Conservation (phyloP, 2,797 vertebrate species). For the Dendrocincla fuliginosa region DNA sequence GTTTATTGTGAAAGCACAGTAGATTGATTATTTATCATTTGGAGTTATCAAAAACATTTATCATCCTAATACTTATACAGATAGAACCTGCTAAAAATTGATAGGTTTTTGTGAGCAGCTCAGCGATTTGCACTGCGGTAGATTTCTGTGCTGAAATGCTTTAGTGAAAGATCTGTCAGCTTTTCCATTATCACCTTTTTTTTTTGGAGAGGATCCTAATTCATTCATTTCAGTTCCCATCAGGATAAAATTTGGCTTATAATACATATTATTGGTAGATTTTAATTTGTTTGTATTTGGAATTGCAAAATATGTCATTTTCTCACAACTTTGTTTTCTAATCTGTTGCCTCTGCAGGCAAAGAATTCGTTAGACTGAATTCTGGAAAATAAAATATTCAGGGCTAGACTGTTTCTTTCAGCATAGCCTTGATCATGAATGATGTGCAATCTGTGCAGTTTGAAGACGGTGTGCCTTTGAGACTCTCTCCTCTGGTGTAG, state of each 20-base stretch:
- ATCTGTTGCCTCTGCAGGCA: neutral
- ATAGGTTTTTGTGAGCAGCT: neutral
- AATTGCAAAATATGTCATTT: conserved; percentile 9
- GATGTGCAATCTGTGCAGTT: neutral
- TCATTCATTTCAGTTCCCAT: neutral
- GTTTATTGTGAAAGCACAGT: neutral
- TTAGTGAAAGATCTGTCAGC: neutral
- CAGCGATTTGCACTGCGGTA: neutral
- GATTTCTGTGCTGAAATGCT: neutral
- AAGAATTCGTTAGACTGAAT: conserved; percentile 9
- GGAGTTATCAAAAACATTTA: neutral
- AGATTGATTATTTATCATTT: neutral
- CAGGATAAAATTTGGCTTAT: conserved; percentile 4
- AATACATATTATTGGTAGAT: neutral
- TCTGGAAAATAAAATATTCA: conserved; percentile 19
- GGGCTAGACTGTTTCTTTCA: conserved; percentile 31
- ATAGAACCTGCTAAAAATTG: neutral
- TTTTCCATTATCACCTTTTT: neutral
- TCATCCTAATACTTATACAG: neutral
- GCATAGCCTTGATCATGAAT: neutral
- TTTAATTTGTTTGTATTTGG: neutral
- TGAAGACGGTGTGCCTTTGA: neutral
- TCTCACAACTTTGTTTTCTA: neutral
- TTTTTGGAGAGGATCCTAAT: neutral
- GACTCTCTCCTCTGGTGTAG: neutral